Percentiles rank a stretch among this genome's conserved stretches.
These are phyloP conservation scores for Metellina segmentata DNA, from an alignment of 2,888 invertebrate species.

Conservation along the genomic window DNA sequence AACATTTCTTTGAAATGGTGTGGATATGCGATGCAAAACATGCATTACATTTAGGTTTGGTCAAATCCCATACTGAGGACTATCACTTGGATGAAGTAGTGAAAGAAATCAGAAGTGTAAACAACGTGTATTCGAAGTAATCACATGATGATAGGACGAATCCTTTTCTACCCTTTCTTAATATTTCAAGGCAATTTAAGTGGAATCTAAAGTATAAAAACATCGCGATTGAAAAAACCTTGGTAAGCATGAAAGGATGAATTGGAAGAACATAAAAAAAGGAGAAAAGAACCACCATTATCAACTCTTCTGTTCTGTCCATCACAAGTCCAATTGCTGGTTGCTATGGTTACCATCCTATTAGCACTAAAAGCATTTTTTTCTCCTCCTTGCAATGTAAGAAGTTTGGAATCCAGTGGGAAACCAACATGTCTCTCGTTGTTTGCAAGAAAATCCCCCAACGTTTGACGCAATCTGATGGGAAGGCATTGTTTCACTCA, in stretches of 20 bases:
- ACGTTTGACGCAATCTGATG: constrained; percentile 16
- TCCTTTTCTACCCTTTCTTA: neutral
- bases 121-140: too few relatives aligned
- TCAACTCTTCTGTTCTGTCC: constrained; percentile 23
- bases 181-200: neutral
- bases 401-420: neutral
- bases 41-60: too few relatives aligned
- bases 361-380: constrained; percentile 45
- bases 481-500: neutral
- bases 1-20: too few relatives aligned
- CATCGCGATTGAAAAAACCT: neutral
- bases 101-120: too few relatives aligned
- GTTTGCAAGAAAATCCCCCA: constrained; percentile 8
- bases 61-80: too few relatives aligned
- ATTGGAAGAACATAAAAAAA: neutral
- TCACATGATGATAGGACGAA: too few relatives aligned
- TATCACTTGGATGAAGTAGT: too few relatives aligned
- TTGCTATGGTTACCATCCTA: constrained; percentile 25
- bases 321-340: constrained; percentile 8
- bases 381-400: neutral
- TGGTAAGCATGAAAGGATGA: neutral
- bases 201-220: neutral
- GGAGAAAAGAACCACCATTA: constrained; percentile 2
- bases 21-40: too few relatives aligned
- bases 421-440: neutral